Evolutionary conservation across 2,888 invertebrate genomes (phyloP).

Genomic region (Lamellibrachia satsuma): DNA sequence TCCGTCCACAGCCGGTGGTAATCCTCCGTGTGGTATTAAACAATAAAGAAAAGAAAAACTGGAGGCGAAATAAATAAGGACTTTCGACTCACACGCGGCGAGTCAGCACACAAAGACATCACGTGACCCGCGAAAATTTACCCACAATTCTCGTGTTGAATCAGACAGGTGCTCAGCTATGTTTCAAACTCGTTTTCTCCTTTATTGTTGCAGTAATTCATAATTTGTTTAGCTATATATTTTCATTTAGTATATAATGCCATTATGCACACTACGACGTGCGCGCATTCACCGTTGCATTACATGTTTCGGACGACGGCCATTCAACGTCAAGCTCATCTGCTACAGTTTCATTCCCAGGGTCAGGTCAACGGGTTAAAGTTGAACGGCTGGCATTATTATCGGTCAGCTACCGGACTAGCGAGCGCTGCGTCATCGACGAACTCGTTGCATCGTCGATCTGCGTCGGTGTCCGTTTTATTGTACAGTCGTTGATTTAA

Average conservation of each 20-base stretch:
- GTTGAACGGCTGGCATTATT: neutral
- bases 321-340: neutral
- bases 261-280: neutral
- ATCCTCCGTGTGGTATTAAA: slow-evolving; percentile 17
- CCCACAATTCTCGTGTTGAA: slow-evolving; percentile 12
- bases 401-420: neutral
- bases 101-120: slow-evolving; percentile 64
- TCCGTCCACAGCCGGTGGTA: slow-evolving; percentile 1
- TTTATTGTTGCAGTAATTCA: neutral
- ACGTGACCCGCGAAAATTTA: slow-evolving; percentile 53
- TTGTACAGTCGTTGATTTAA: neutral
- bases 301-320: neutral
- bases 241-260: neutral
- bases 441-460: neutral
- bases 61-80: slow-evolving; percentile 24
- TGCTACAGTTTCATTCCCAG: slow-evolving; percentile 13
- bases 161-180: neutral
- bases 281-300: neutral
- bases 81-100: slow-evolving; percentile 57
- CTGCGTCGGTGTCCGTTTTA: neutral
- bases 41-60: slow-evolving; percentile 17
- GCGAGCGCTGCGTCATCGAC: neutral
- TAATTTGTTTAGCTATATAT: neutral
- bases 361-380: slow-evolving; percentile 4
- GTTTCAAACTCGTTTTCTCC: neutral